Percentiles rank a stretch among this genome's conserved stretches.
Evolutionary conservation across 2,888 invertebrate genomes (phyloP).

Genomic region (Corbicula japonica): DNA sequence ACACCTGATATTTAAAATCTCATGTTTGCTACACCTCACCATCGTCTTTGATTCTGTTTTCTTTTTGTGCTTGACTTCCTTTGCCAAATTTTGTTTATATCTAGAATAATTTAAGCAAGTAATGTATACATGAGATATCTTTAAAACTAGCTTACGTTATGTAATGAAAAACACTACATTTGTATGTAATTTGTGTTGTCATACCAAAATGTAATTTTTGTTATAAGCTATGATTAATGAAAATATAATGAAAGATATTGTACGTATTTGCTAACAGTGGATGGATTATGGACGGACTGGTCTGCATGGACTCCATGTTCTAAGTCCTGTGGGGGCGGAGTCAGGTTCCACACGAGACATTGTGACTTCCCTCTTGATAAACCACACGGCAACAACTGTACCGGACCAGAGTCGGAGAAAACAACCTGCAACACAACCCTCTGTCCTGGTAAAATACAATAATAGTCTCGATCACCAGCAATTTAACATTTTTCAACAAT

Average conservation of each 20-base stretch:
- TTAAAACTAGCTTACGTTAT: background rate
- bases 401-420: constrained; percentile 13
- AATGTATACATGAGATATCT: background rate
- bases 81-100: too few species aligned
- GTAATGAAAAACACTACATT: background rate
- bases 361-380: constrained; percentile 35
- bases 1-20: too few species aligned
- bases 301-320: constrained; percentile 41
- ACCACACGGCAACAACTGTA: constrained; percentile 53
- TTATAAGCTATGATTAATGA: background rate
- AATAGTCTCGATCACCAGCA: background rate
- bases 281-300: constrained; percentile 40
- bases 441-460: constrained; percentile 46
- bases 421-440: constrained; percentile 17
- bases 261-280: constrained; percentile 21
- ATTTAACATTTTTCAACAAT: background rate
- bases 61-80: too few species aligned
- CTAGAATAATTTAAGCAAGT: background rate
- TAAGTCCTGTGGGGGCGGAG: constrained; percentile 52
- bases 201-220: background rate
- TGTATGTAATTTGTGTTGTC: background rate
- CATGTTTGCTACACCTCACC: too few species aligned
- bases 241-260: background rate
- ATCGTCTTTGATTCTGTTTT: too few species aligned
- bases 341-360: constrained; percentile 21